Conservation (phyloP, 1,140 invertebrate species). For the Harpegnathos saltator region DNA sequence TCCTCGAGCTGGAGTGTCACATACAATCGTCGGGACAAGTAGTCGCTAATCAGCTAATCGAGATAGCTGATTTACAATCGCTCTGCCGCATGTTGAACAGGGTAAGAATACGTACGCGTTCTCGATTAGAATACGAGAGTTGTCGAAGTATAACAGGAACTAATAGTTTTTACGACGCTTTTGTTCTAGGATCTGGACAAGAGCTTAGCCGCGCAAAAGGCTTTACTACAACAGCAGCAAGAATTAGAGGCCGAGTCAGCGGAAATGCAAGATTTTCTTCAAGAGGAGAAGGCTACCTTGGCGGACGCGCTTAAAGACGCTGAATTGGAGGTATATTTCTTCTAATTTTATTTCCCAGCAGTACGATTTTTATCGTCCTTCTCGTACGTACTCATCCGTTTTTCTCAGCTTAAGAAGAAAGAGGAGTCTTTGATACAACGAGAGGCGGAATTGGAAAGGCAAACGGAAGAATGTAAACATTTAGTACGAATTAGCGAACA, state of each 20-base stretch:
- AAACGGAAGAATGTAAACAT: constrained; percentile 92
- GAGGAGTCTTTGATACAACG: constrained; percentile 85
- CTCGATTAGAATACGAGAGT: constrained; percentile 32
- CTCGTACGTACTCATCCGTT: background rate
- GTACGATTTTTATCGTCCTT: background rate
- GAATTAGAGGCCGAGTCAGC: constrained; percentile 90
- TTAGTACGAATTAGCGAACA: constrained; percentile 92
- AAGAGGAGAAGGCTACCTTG: constrained; percentile 91
- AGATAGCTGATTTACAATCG: constrained; percentile 90
- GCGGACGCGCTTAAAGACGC: constrained; percentile 91
- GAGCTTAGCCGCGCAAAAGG: constrained; percentile 88
- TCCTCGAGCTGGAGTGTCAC: constrained; percentile 91
- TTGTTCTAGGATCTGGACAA: constrained; percentile 88
- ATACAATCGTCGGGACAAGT: constrained; percentile 91
- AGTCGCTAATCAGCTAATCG: constrained; percentile 90
- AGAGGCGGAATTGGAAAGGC: constrained; percentile 87
- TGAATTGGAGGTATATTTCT: constrained; percentile 88
- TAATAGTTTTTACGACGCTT: constrained; percentile 13
- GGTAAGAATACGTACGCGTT: constrained; percentile 79
- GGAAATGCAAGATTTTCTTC: constrained; percentile 92
- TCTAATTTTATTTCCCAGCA: background rate
- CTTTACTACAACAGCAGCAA: constrained; percentile 90
- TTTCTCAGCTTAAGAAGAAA: constrained; percentile 80
- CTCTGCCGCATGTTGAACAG: constrained; percentile 89
- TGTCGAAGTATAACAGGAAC: background rate